A percentile compares a stretch with the other conserved stretches of the same genome.
These are phyloP conservation scores for Eupithecia subfuscata DNA, from an alignment of 2,888 invertebrate species.

Conservation along the genomic window DNA sequence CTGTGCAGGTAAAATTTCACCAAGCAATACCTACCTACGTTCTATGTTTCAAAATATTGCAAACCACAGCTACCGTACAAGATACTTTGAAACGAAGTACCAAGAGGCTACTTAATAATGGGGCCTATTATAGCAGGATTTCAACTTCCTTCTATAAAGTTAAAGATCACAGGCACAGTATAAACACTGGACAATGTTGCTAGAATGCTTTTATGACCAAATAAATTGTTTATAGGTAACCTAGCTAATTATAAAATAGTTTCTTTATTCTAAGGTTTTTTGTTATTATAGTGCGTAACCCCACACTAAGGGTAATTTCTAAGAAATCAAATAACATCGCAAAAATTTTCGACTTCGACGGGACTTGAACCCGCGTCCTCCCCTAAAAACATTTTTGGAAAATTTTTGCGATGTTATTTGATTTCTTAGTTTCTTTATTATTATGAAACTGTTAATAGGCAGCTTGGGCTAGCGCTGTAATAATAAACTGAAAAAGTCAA, in stretches of 20 bases:
- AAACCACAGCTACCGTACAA: constrained; percentile 7
- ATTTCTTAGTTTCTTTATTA: not conserved
- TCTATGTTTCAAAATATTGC: not conserved
- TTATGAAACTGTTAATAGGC: not conserved
- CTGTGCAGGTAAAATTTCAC: no score
- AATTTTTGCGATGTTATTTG: no score
- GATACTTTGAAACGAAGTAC: not conserved
- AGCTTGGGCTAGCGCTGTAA: not conserved
- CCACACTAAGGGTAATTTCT: no score
- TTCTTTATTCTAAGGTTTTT: no score
- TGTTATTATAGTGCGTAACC: no score
- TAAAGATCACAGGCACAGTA: constrained; percentile 10
- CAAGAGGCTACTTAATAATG: not conserved
- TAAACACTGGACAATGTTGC: constrained; percentile 27
- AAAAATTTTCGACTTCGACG: no score
- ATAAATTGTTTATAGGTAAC: constrained; percentile 1
- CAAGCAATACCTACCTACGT: not conserved
- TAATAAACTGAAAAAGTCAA: not conserved
- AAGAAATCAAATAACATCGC: no score
- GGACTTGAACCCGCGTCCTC: no score
- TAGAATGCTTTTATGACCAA: constrained; percentile 5
- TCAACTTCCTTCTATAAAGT: constrained; percentile 30
- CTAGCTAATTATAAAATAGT: not conserved
- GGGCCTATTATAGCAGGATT: constrained; percentile 5
- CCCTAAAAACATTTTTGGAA: no score